phyloP scores from a whole-genome alignment of 92 coral and sea anemone species.

The Plumapathes pennacea region DNA sequence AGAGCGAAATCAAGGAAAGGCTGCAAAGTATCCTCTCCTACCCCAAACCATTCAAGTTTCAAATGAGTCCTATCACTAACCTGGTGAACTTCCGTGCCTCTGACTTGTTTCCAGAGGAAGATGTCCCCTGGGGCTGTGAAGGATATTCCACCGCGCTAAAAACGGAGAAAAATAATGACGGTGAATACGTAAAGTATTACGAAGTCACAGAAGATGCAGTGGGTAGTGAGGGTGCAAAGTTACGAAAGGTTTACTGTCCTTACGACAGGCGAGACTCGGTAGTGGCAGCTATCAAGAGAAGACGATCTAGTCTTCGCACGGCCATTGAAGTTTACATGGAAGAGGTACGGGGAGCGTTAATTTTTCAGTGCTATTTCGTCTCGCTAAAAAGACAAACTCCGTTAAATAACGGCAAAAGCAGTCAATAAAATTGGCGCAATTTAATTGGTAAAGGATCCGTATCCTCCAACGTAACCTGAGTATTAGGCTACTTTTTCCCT shows the following conservation, averaged over 20 bases:
- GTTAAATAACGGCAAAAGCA: too few relatives aligned
- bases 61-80: conserved; percentile 43
- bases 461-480: too few relatives aligned
- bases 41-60: conserved; percentile 32
- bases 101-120: conserved; percentile 20
- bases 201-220: neutral
- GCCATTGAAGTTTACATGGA: conserved; percentile 31
- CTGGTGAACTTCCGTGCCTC: conserved; percentile 37
- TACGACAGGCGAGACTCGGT: conserved; percentile 3
- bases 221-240: neutral
- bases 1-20: conserved; percentile 20
- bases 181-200: conserved; percentile 3
- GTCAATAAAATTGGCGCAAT: too few relatives aligned
- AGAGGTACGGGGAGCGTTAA: neutral
- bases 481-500: too few relatives aligned
- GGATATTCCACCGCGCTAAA: neutral
- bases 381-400: too few relatives aligned
- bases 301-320: conserved; percentile 9
- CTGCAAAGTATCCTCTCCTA: conserved; percentile 7
- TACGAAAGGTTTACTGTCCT: conserved; percentile 4
- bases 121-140: conserved; percentile 36
- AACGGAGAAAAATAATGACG: conserved; percentile 1
- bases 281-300: conserved; percentile 1
- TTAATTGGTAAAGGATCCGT: too few relatives aligned
- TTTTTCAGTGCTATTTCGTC: too few relatives aligned